phyloP scores from a whole-genome alignment of 2,888 invertebrate species.

The Drosophila borborema region DNA sequence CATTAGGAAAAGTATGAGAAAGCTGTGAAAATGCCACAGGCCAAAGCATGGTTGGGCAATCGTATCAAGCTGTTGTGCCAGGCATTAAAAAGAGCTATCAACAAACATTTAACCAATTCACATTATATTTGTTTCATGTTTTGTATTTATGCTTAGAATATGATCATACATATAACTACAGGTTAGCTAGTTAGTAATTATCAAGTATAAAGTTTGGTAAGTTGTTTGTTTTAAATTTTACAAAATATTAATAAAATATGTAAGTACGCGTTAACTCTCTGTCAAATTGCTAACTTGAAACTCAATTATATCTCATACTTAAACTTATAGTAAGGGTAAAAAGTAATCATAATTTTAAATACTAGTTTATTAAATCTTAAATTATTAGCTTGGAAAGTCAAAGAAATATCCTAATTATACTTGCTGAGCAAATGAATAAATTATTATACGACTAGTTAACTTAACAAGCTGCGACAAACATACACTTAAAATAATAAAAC shows the following conservation, averaged over 20 bases:
- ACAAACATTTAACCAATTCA: neutral
- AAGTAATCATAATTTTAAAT: neutral
- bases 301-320: no score
- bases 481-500: neutral
- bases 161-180: neutral
- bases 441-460: no score
- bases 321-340: neutral
- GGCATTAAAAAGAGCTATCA: neutral
- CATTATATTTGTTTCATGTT: neutral
- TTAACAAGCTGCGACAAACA: neutral
- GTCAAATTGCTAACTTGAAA: no score
- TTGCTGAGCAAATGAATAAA: no score
- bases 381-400: no score
- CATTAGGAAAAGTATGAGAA: conserved; percentile 8
- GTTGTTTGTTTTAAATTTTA: no score
- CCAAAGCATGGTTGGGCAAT: neutral
- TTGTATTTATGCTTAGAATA: neutral
- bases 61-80: neutral
- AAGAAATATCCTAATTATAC: no score
- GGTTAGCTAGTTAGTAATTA: neutral
- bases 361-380: no score
- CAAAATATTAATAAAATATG: no score
- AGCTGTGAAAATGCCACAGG: conserved; percentile 7
- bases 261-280: no score
- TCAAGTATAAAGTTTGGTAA: neutral